Evolutionary conservation across 2,888 invertebrate species (phyloP).

Genomic region (Agapetus fuscipes): DNA sequence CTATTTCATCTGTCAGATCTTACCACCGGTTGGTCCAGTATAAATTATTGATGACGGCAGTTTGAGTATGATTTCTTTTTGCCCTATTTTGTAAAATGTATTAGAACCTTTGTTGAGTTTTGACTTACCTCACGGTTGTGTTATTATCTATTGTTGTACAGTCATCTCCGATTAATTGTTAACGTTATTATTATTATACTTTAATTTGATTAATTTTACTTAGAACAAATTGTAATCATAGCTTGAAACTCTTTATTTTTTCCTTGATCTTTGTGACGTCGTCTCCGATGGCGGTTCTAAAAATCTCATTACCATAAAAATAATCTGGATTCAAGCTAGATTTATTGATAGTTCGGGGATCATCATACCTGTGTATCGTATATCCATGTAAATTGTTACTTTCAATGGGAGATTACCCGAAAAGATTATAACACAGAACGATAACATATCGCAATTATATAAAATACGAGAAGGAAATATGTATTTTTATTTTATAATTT

Average conservation of each 20-base stretch:
- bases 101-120: conserved; percentile 16
- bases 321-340: no score
- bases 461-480: conserved; percentile 17
- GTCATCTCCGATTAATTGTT: neutral
- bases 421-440: conserved; percentile 19
- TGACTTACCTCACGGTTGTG: conserved; percentile 16
- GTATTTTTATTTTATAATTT: conserved; percentile 18
- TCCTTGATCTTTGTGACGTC: no score
- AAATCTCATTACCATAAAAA: no score
- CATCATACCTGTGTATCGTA: no score
- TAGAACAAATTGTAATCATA: neutral
- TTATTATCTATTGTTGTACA: conserved; percentile 10
- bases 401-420: conserved; percentile 7
- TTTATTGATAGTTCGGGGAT: no score
- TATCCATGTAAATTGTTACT: conserved; percentile 20
- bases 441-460: conserved; percentile 23
- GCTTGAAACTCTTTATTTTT: neutral
- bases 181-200: neutral
- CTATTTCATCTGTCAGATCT: conserved; percentile 6
- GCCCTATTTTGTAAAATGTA: conserved; percentile 1
- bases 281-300: no score
- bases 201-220: neutral
- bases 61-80: neutral
- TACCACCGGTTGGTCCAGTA: conserved; percentile 14
- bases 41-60: neutral